Evolutionary conservation across 1,140 invertebrate genomes (phyloP), one percentile per base, ranked within the genome.

Genomic region (Cotesia glomerata): DNA sequence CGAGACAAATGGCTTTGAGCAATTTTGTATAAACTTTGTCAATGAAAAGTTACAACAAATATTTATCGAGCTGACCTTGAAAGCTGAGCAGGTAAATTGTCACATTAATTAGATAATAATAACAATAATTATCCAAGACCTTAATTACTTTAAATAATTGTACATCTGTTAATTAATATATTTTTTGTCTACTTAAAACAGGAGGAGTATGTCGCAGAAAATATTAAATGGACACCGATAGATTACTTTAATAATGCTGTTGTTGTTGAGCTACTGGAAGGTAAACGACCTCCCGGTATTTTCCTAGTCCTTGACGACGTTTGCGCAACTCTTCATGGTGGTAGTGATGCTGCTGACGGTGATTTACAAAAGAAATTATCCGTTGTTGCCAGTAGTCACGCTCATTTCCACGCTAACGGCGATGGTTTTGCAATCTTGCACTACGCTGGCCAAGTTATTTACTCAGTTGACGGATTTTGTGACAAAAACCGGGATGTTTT

Each of bases 21-120:
- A 95, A 84, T 95, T 97, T 82, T 97, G 96, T 88, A 98, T 98
- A 71, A 98, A 98, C 87, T 98, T 96, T 87, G 97, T 97, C 70
- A 94, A 95, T 83, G 92, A 93, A 84, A 93, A 94, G 81, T 85
- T 94, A n/a, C 93, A 94, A 78, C 92, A 93, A 80, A 93, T 94
- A 65, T 94, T 94, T 80, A 93, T 94, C 75, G 92, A 94, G 75
- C 84, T 93, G 16, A 94, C 93, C 0, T 81, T 94, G 18, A 94
- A 93, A 82, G 90, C 91, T 51, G 93, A 94, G 83, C 91, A 92
- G 84, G 90, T 89, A 80, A 86, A 82, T 52, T 52, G 4, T 14
- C 0, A 34, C 18, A 32, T 32, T 35, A 54, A 14, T 35, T 26
- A 26, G 26, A 26, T 2, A 1, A 26, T 26, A 26, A 26, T 26